Base-by-base conservation (phyloP, 2,888 invertebrate genomes). In the Candidula unifasciata region DNA sequence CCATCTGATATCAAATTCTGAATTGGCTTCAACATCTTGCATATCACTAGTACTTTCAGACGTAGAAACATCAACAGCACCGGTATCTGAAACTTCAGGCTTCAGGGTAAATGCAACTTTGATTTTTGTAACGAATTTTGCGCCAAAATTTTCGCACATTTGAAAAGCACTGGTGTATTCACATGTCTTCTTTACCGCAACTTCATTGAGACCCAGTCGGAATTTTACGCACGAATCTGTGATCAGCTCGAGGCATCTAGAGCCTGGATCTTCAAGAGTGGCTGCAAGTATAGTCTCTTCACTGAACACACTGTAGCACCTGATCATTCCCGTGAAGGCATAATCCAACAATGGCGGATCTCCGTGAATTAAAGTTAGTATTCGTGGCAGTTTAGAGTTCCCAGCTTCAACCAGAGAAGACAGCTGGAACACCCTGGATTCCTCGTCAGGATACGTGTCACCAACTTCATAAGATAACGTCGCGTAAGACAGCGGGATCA, bases 1-100 rank as follows among this genome's bases (percentile, higher is more conserved):
- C 89, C 89, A 89, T n/a, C 87, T 80, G 30, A 89, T 87, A 35
- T 88, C 87, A 80, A 89, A 89, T 79, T 89, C 89, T 0, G 88
- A 89, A 44, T 88, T 85, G 64, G 89, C 89, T 37, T 89, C 88
- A 37, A 89, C 87, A 27, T 89, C 89, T 24, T 85, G 87, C n/a
- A 85, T 52, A 73, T 89, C 89, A 84, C 89, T 89, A 27, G 71
- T 78, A 69, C 73, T 78, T 52, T 84, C 86, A 30, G 68, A 84
- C 35, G 84, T 21, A 16, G 86, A 86, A 54, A 84, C 27, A 30
- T 86, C 83, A 37, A 85, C 64, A 21, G 85, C 87, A n/a, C 86
- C 85, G 18, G 83, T n/a, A 35, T 83, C 81, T 8, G 83, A 54
- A 18, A 80, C 37, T 71, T 87, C 87, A 0, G 89, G 89, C n/a